Conservation (phyloP, 2,888 invertebrate species). For the Pandemis corylana region DNA sequence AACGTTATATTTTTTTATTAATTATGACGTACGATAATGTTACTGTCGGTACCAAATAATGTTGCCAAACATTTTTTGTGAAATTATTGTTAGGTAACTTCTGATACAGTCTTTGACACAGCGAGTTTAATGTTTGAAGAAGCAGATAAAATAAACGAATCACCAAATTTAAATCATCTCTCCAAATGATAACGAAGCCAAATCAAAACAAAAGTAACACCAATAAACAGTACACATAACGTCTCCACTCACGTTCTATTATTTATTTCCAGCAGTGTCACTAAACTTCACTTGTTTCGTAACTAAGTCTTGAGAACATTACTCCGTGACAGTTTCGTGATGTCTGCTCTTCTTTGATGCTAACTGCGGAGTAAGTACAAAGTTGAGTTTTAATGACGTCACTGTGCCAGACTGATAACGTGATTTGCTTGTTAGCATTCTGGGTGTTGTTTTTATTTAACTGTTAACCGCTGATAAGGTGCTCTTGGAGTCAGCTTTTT, state of each 20-base stretch:
- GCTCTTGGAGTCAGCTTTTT: slow-evolving; percentile 33
- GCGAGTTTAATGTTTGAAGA: too few relatives aligned
- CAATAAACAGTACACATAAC: background rate
- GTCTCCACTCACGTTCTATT: slow-evolving; percentile 29
- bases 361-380: slow-evolving; percentile 33
- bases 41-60: too few relatives aligned
- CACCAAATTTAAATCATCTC: background rate
- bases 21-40: too few relatives aligned
- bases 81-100: too few relatives aligned
- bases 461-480: slow-evolving; percentile 37
- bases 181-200: background rate
- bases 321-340: slow-evolving; percentile 28
- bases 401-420: slow-evolving; percentile 38
- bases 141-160: background rate
- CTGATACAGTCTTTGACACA: too few relatives aligned
- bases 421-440: slow-evolving; percentile 39
- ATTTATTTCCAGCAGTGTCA: slow-evolving; percentile 6
- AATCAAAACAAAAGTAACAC: background rate
- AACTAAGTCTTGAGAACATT: slow-evolving; percentile 33
- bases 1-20: too few relatives aligned
- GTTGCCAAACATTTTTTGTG: too few relatives aligned
- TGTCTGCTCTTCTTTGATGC: slow-evolving; percentile 40
- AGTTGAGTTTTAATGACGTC: slow-evolving; percentile 39
- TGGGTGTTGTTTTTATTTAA: slow-evolving; percentile 38
- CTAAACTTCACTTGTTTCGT: slow-evolving; percentile 26